phyloP scores from a whole-genome alignment of 1,140 invertebrate species.

The Pissodes strobi region DNA sequence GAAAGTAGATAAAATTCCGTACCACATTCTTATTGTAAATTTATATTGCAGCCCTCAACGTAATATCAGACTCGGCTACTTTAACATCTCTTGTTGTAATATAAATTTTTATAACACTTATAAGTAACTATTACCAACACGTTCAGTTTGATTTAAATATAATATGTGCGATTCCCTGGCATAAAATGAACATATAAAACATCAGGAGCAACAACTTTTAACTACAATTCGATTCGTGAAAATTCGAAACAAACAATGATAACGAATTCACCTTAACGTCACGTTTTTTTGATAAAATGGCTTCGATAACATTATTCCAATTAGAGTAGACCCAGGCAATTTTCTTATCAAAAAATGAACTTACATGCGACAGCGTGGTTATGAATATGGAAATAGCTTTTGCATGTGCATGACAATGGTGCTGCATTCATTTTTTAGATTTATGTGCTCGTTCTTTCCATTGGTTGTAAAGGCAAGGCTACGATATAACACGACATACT shows the following conservation, averaged over 20 bases:
- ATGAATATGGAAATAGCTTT: constrained; percentile 26
- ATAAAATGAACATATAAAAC: too few relatives aligned
- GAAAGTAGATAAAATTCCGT: too few relatives aligned
- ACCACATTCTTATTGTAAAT: too few relatives aligned
- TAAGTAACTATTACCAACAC: too few relatives aligned
- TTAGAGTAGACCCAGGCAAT: constrained; percentile 11
- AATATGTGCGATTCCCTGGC: too few relatives aligned
- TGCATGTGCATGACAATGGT: constrained; percentile 22
- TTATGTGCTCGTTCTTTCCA: constrained; percentile 13
- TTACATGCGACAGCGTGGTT: constrained; percentile 17
- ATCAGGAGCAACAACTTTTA: neutral
- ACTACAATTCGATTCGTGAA: neutral
- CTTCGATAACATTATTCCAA: constrained; percentile 22
- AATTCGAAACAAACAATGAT: neutral
- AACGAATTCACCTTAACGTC: constrained; percentile 3
- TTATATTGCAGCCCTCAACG: too few relatives aligned
- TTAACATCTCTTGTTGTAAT: too few relatives aligned
- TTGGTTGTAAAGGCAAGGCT: neutral
- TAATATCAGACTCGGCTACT: too few relatives aligned
- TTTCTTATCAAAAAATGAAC: constrained; percentile 24
- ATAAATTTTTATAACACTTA: too few relatives aligned
- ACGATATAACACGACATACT: constrained; percentile 14
- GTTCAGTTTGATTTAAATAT: too few relatives aligned
- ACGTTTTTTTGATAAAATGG: constrained; percentile 24
- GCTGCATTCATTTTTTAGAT: constrained; percentile 26